Percentiles rank a stretch among this genome's conserved stretches.
These are phyloP conservation scores for Leucoraja erinaceus DNA, from an alignment of 2,113 vertebrate species.

Conservation along the genomic window DNA sequence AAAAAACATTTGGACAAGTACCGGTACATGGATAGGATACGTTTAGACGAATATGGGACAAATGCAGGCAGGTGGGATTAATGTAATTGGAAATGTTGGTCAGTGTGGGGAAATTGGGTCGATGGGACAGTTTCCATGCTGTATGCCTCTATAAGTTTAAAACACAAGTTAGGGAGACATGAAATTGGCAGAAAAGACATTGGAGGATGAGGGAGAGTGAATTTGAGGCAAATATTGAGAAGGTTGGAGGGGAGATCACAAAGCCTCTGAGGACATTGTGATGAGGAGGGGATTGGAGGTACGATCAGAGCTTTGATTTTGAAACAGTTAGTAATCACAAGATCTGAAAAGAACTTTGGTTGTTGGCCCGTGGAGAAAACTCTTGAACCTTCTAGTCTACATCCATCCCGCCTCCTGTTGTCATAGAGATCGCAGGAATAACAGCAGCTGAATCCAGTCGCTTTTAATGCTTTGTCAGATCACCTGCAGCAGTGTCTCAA, in stretches of 20 bases:
- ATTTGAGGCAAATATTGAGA: too few relatives aligned
- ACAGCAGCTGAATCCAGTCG: background rate
- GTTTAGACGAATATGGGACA: too few relatives aligned
- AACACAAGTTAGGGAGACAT: too few relatives aligned
- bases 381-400: background rate
- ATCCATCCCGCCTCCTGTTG: background rate
- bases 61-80: too few relatives aligned
- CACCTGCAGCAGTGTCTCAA: background rate
- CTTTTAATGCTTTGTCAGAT: background rate
- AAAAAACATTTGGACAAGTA: too few relatives aligned
- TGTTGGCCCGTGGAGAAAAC: background rate
- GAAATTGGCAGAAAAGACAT: background rate
- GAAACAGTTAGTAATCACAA: background rate
- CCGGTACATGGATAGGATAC: too few relatives aligned
- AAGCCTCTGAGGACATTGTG: too few relatives aligned
- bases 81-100: too few relatives aligned
- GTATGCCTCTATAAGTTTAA: too few relatives aligned
- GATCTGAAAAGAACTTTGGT: background rate
- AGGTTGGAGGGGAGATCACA: too few relatives aligned
- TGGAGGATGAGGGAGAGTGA: background rate
- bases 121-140: too few relatives aligned
- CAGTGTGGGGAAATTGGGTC: too few relatives aligned
- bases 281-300: background rate
- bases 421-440: background rate
- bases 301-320: background rate